Evolutionary conservation across 2,797 vertebrate genomes (phyloP).

Genomic region (Loriculus beryllinus): DNA sequence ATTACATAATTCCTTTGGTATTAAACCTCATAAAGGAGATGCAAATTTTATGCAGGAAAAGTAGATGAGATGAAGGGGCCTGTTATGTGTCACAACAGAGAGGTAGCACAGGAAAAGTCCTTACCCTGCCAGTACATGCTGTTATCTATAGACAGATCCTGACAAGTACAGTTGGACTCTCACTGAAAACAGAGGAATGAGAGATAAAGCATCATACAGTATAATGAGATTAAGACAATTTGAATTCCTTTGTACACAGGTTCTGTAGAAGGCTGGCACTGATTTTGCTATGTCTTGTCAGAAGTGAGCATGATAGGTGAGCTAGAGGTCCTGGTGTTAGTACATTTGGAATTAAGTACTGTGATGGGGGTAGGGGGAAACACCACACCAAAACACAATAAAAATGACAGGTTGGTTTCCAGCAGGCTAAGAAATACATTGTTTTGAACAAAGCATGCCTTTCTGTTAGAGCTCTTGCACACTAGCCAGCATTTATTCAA

Average conservation of each 20-base stretch:
- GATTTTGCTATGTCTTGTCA: not conserved
- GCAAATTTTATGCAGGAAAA: not conserved
- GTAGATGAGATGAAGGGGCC: not conserved
- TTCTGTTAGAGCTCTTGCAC: not conserved
- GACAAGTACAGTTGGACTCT: conserved; percentile 29
- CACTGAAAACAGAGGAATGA: not conserved
- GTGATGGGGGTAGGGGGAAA: not conserved
- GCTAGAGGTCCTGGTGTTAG: not conserved
- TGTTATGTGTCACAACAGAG: not conserved
- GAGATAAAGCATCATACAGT: not conserved
- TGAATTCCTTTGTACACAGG: not conserved
- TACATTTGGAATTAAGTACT: not conserved
- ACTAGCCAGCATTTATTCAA: not conserved
- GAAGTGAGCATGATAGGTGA: not conserved
- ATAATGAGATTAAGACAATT: not conserved
- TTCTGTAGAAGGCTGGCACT: not conserved
- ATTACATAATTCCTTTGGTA: not conserved
- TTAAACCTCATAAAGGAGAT: not conserved
- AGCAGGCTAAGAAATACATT: not conserved
- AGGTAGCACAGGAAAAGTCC: not conserved
- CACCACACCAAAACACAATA: not conserved
- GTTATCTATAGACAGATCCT: conserved; percentile 8
- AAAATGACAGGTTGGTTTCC: not conserved
- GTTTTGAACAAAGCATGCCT: not conserved
- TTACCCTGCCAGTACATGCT: not conserved